A percentile compares a stretch with the other conserved stretches of the same genome.
These are phyloP conservation scores for Axea sp. DNA, from an alignment of 2,888 invertebrate genomes.

Conservation along the genomic window DNA sequence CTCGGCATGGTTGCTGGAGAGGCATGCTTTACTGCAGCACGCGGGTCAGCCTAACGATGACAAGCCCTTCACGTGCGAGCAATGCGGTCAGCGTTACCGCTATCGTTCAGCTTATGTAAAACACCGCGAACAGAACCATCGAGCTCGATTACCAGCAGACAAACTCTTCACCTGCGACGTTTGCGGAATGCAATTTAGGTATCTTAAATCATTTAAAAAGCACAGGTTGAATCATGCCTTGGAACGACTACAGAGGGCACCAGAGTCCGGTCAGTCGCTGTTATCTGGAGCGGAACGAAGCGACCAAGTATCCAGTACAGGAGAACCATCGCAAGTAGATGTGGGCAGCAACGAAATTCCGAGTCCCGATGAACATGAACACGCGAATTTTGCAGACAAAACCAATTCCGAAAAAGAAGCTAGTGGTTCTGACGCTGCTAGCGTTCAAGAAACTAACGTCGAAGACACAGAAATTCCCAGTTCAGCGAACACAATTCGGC, in stretches of 20 bases:
- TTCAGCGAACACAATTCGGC: conserved; percentile 76
- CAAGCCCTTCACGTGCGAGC: conserved; percentile 94
- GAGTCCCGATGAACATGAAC: conserved; percentile 80
- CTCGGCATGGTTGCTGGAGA: conserved; percentile 91
- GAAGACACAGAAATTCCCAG: conserved; percentile 67
- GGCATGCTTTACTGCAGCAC: conserved; percentile 91
- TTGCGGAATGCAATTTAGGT: conserved; percentile 95
- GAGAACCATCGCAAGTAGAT: conserved; percentile 83
- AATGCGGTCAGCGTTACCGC: conserved; percentile 93
- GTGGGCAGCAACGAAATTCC: conserved; percentile 81
- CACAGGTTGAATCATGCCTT: conserved; percentile 92
- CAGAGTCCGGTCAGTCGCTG: conserved; percentile 64
- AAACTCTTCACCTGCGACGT: conserved; percentile 95
- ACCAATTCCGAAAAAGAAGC: no score
- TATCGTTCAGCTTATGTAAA: conserved; percentile 91
- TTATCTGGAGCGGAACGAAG: conserved; percentile 78
- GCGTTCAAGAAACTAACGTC: no score
- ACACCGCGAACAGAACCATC: conserved; percentile 93
- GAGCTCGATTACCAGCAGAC: conserved; percentile 91
- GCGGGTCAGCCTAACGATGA: conserved; percentile 86
- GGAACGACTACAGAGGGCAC: conserved; percentile 87
- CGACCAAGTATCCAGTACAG: conserved; percentile 87
- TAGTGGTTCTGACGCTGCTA: no score
- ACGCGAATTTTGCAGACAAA: conserved; percentile 59
- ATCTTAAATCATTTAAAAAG: conserved; percentile 93